A percentile compares a stretch with the other conserved stretches of the same genome.
Evolutionary conservation across 1,140 invertebrate species (phyloP).

Genomic region (Nasonia giraulti): DNA sequence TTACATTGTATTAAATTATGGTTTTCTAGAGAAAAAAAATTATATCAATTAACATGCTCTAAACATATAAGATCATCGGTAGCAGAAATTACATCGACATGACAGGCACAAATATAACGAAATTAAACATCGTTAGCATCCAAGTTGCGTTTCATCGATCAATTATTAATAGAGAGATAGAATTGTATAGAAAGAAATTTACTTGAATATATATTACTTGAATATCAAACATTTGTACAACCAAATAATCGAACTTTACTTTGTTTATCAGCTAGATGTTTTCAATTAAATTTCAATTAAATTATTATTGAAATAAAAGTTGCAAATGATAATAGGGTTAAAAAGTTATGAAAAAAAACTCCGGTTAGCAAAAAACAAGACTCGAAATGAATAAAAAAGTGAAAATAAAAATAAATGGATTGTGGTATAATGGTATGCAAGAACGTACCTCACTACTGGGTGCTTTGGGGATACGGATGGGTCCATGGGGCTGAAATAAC

Average conservation of each 20-base stretch:
- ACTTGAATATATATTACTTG: background rate
- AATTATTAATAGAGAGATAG: background rate
- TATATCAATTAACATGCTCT: conserved; percentile 16
- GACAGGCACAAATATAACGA: background rate
- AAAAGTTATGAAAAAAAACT: background rate
- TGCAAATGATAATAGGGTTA: background rate
- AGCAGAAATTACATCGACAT: conserved; percentile 2
- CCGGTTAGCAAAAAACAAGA: conserved; percentile 13
- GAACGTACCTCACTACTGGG: conserved; percentile 79
- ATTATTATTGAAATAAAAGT: background rate
- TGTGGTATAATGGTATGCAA: conserved; percentile 69
- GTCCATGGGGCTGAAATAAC: conserved; percentile 81
- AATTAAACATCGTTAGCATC: background rate
- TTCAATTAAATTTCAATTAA: conserved; percentile 3
- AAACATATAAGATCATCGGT: conserved; percentile 15
- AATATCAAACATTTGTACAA: background rate
- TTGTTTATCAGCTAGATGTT: background rate
- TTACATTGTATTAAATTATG: background rate
- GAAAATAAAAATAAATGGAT: conserved; percentile 57
- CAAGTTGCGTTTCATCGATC: background rate
- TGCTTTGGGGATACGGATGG: conserved; percentile 75
- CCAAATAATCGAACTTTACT: no score
- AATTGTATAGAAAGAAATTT: background rate
- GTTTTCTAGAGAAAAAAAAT: background rate
- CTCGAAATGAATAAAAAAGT: conserved; percentile 41